Percentiles rank a stretch among this genome's conserved stretches.
Evolutionary conservation across 2,888 invertebrate species (phyloP).

Genomic region (Anarsia innoxiella): DNA sequence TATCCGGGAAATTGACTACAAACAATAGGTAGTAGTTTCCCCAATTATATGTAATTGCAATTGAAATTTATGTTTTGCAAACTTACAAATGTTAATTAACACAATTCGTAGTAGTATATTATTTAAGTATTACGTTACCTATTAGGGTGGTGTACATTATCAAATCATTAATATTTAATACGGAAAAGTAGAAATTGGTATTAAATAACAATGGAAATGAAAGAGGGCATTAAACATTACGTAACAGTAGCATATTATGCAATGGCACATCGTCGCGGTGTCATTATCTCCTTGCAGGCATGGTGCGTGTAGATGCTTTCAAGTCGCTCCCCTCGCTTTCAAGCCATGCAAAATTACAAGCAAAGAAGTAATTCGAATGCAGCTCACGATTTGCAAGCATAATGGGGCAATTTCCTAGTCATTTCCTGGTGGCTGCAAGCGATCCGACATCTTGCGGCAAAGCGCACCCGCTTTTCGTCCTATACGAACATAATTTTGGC

Average conservation of each 20-base stretch:
- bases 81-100: too few species aligned
- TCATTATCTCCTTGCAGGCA: constrained; percentile 14
- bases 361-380: constrained; percentile 67
- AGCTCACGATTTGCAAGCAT: constrained; percentile 68
- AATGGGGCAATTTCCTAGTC: constrained; percentile 71
- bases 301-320: constrained; percentile 35
- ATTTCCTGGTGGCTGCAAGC: constrained; percentile 63
- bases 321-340: constrained; percentile 28
- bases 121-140: too few species aligned
- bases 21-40: too few species aligned
- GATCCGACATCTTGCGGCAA: constrained; percentile 61
- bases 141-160: too few species aligned
- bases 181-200: too few species aligned
- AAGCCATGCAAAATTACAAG: constrained; percentile 59
- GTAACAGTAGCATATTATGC: constrained; percentile 3
- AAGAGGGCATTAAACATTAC: neutral
- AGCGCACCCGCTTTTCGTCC: constrained; percentile 14
- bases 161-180: too few species aligned
- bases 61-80: too few species aligned
- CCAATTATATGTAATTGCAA: too few species aligned
- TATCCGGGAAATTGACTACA: too few species aligned
- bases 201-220: too few species aligned
- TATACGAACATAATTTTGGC: constrained; percentile 1
- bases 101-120: too few species aligned
- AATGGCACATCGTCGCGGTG: constrained; percentile 5